A percentile compares a stretch with the other conserved stretches of the same genome.
Conservation (phyloP, 2,797 vertebrate genomes). For the Fringilla coelebs region DNA sequence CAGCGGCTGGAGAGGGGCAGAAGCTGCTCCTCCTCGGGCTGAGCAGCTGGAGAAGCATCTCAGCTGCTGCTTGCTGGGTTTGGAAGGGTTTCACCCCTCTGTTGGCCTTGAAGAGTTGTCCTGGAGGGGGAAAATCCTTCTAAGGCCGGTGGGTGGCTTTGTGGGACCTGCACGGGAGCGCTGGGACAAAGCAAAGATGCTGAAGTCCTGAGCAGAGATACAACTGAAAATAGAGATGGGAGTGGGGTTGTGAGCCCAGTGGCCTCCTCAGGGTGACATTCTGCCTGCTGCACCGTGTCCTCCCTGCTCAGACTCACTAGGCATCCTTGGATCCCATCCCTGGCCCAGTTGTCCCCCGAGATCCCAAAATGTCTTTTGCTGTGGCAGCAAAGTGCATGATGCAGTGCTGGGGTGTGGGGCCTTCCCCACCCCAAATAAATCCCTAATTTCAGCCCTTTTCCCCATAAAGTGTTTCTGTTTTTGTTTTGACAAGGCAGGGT, state of each 20-base stretch:
- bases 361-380: not conserved
- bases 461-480: rapidly evolving
- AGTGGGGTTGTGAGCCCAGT: not conserved
- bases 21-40: not conserved
- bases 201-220: not conserved
- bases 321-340: not conserved
- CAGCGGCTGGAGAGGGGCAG: not conserved
- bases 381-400: rapidly evolving
- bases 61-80: not conserved
- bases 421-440: not conserved
- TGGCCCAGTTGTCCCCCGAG: rapidly evolving
- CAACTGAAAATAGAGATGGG: not conserved
- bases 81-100: not conserved
- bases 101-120: rapidly evolving
- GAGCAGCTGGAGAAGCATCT: not conserved
- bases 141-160: not conserved
- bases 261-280: not conserved
- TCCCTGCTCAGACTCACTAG: rapidly evolving
- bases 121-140: not conserved
- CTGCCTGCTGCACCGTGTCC: not conserved
- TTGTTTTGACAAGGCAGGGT: not conserved
- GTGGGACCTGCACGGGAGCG: rapidly evolving
- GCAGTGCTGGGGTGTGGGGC: rapidly evolving
- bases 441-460: not conserved
- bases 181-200: rapidly evolving